phyloP scores from a whole-genome alignment of 2,113 vertebrate species.

The Rissa tridactyla region DNA sequence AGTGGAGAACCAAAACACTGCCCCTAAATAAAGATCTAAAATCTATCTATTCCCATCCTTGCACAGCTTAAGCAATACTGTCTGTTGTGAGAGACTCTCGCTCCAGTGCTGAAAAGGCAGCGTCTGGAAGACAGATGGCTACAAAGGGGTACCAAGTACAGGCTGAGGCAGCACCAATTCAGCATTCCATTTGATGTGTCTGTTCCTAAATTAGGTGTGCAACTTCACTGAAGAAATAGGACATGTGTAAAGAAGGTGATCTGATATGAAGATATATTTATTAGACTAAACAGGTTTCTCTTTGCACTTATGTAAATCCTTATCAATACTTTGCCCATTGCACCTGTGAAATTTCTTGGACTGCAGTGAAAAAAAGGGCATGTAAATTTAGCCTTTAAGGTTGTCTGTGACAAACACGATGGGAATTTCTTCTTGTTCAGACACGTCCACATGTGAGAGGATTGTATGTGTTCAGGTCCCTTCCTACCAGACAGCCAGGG shows the following conservation, averaged over 20 bases:
- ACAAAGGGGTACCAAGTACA: slow-evolving; percentile 19
- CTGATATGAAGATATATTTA: neutral
- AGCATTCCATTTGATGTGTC: slow-evolving; percentile 19
- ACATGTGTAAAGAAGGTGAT: neutral
- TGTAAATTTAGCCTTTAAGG: neutral
- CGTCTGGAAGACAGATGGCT: neutral
- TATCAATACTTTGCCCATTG: neutral
- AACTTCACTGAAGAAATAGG: neutral
- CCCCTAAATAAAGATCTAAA: slow-evolving; percentile 26
- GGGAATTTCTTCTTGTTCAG: neutral
- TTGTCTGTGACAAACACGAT: neutral
- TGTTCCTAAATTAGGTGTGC: neutral
- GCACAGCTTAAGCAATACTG: neutral
- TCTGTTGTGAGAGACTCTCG: neutral
- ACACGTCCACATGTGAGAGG: neutral
- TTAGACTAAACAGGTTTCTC: neutral
- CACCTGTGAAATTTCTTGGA: neutral
- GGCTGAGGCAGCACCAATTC: neutral
- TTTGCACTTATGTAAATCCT: neutral
- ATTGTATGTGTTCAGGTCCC: neutral
- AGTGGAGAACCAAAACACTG: neutral
- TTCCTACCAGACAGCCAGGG: neutral
- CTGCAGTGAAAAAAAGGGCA: neutral
- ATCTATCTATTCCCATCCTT: neutral
- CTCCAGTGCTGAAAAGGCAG: slow-evolving; percentile 21